phyloP scores from a whole-genome alignment of 92 coral and sea anemone genomes.

The Porites lobata region DNA sequence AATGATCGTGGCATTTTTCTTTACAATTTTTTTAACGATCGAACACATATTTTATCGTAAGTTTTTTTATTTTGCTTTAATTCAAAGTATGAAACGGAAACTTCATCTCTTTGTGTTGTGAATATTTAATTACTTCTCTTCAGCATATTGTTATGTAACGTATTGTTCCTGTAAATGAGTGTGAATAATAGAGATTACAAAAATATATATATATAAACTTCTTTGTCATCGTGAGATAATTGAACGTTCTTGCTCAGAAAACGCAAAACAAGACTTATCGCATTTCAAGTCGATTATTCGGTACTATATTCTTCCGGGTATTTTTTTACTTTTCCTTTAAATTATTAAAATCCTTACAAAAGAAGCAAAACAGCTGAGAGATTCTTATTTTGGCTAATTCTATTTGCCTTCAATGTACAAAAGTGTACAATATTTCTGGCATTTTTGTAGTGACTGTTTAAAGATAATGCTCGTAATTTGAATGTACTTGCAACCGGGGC shows the following conservation, averaged over 20 bases:
- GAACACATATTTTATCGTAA: neutral
- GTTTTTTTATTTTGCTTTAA: neutral
- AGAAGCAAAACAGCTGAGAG: neutral
- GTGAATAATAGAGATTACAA: neutral
- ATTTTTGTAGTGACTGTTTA: no score
- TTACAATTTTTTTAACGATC: neutral
- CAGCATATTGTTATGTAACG: neutral
- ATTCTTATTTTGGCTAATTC: no score
- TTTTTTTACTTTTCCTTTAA: neutral
- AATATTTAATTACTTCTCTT: constrained; percentile 24
- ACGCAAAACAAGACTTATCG: neutral
- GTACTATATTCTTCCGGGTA: neutral
- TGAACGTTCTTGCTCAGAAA: neutral
- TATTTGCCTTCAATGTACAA: no score
- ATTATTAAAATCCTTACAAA: neutral
- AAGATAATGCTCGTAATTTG: no score
- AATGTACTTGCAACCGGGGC: no score
- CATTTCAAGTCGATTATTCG: neutral
- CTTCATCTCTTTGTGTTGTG: neutral
- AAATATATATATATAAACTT: neutral
- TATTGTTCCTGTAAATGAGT: constrained; percentile 16
- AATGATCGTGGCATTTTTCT: neutral
- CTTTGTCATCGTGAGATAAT: neutral
- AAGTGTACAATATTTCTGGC: no score
- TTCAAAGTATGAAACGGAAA: neutral